Evolutionary conservation across 2,888 invertebrate genomes (phyloP).

Genomic region (Rhyacophila evoluta): DNA sequence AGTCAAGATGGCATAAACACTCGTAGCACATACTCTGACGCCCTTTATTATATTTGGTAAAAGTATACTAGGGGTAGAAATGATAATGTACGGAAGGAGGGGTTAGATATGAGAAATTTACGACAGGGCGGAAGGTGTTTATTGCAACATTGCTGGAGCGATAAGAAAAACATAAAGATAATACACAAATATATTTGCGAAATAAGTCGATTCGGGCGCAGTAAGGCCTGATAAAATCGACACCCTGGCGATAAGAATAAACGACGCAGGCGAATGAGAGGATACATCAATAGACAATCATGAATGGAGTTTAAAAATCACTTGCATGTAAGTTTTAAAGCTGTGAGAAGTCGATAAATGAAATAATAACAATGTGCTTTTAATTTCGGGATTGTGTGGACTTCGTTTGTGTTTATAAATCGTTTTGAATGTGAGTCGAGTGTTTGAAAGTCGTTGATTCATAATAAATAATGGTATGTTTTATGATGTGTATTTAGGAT

Average conservation of each 20-base stretch:
- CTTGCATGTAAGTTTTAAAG: too few relatives aligned
- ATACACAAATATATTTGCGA: constrained; percentile 4
- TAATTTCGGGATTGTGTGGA: too few relatives aligned
- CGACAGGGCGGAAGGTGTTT: constrained; percentile 11
- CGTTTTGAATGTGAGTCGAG: too few relatives aligned
- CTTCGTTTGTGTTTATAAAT: too few relatives aligned
- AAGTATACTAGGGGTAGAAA: not conserved
- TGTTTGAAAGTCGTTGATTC: too few relatives aligned
- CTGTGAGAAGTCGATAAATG: too few relatives aligned
- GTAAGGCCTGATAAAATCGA: constrained; percentile 6
- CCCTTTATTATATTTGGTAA: not conserved
- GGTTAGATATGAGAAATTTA: constrained; percentile 13
- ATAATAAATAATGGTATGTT: too few relatives aligned
- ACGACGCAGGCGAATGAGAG: not conserved
- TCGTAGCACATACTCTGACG: not conserved
- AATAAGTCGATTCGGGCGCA: constrained; percentile 7
- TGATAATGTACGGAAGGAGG: not conserved
- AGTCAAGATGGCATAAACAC: not conserved
- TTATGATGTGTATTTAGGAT: too few relatives aligned
- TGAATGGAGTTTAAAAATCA: too few relatives aligned
- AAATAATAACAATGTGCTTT: too few relatives aligned
- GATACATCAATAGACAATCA: too few relatives aligned
- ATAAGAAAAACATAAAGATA: constrained; percentile 11
- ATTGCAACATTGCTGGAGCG: not conserved
- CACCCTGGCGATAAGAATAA: not conserved